A percentile compares a stretch with the other conserved stretches of the same genome.
These are phyloP conservation scores for Lampropteryx suffumata DNA, from an alignment of 2,888 invertebrate genomes.

Conservation along the genomic window DNA sequence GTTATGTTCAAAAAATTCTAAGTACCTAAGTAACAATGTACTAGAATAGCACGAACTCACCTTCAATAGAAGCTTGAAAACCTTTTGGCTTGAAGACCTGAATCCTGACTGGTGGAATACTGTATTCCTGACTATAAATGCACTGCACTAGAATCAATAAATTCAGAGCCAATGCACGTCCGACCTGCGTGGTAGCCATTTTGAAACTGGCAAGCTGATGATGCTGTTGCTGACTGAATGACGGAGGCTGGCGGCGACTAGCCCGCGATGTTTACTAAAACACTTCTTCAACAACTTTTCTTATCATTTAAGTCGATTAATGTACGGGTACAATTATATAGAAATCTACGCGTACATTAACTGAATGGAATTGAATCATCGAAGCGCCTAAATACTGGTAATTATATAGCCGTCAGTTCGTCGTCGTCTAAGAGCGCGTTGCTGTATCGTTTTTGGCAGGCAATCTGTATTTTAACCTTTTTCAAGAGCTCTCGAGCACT, in stretches of 20 bases:
- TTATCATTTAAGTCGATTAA: too few species aligned
- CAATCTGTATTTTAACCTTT: too few species aligned
- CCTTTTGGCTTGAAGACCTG: constrained; percentile 82
- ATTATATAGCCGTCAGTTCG: too few species aligned
- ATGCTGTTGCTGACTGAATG: neutral
- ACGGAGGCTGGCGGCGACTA: neutral
- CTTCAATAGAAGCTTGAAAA: constrained; percentile 82
- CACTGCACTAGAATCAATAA: constrained; percentile 34
- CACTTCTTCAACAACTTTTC: neutral
- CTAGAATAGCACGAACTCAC: constrained; percentile 52
- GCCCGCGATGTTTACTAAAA: too few species aligned
- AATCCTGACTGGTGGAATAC: constrained; percentile 75
- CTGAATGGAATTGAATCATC: neutral
- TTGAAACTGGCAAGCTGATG: constrained; percentile 40
- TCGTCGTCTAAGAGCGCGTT: too few species aligned
- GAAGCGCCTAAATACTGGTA: too few species aligned
- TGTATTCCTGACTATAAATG: constrained; percentile 37
- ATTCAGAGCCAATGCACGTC: constrained; percentile 31
- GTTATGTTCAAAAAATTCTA: too few species aligned
- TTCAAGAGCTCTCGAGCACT: too few species aligned
- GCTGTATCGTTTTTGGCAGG: too few species aligned
- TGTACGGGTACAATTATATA: too few species aligned
- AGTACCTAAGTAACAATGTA: too few species aligned
- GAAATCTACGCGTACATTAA: too few species aligned
- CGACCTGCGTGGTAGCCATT: constrained; percentile 39